A percentile compares a stretch with the other conserved stretches of the same genome.
Conservation (phyloP, 2,888 invertebrate genomes). For the Synanthedon vespiformis region DNA sequence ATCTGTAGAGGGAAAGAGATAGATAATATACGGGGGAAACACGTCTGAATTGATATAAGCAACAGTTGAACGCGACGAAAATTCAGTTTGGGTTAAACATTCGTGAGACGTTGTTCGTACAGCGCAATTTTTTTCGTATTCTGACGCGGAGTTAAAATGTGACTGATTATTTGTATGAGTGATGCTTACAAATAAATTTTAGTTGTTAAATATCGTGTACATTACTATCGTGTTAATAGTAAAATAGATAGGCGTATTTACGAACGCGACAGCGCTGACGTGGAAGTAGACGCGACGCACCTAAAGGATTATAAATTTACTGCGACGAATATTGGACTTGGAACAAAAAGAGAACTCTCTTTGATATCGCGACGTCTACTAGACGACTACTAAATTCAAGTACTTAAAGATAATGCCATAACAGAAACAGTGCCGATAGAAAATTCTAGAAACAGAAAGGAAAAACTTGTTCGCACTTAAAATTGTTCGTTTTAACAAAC, state of each 20-base stretch:
- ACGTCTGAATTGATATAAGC: conserved; percentile 64
- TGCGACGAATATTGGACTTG: conserved; percentile 48
- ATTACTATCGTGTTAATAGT: conserved; percentile 13
- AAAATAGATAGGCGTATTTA: conserved; percentile 23
- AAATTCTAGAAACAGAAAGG: conserved; percentile 51
- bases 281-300: conserved; percentile 60
- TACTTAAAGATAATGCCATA: conserved; percentile 34
- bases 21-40: conserved; percentile 36
- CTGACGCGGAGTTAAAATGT: conserved; percentile 55
- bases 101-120: conserved; percentile 32
- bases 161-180: conserved; percentile 50
- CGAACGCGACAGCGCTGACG: conserved; percentile 45
- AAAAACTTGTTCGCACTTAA: conserved; percentile 25
- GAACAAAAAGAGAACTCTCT: conserved; percentile 41
- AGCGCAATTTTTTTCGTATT: conserved; percentile 16
- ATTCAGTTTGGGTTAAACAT: conserved; percentile 56
- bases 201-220: conserved; percentile 32
- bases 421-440: conserved; percentile 48
- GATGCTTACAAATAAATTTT: conserved; percentile 22
- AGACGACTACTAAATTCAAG: conserved; percentile 34
- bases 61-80: conserved; percentile 58
- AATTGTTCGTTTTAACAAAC: conserved; percentile 31
- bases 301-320: conserved; percentile 54
- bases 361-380: conserved; percentile 32
- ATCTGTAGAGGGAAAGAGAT: conserved; percentile 40